Conservation (phyloP, 2,888 invertebrate species). For the Lasioglossum lativentre region DNA sequence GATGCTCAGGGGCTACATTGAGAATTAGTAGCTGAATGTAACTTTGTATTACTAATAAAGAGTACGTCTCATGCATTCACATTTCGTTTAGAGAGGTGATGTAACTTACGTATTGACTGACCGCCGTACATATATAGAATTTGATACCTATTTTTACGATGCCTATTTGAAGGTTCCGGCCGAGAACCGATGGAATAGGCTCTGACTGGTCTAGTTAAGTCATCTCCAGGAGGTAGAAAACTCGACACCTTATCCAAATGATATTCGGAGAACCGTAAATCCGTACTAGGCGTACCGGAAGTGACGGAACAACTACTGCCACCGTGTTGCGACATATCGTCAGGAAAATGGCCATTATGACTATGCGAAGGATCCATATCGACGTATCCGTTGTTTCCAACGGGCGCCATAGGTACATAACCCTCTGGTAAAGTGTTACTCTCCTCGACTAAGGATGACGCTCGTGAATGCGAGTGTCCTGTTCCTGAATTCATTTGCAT, state of each 20-base stretch:
- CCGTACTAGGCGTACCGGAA: slow-evolving; percentile 93
- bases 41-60: not conserved
- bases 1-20: not conserved
- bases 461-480: slow-evolving; percentile 87
- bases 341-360: slow-evolving; percentile 82
- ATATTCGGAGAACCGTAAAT: slow-evolving; percentile 91
- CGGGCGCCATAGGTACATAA: slow-evolving; percentile 90
- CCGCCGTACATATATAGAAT: not conserved
- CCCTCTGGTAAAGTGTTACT: slow-evolving; percentile 84
- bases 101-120: not conserved
- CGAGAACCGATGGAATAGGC: slow-evolving; percentile 95
- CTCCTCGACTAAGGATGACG: slow-evolving; percentile 87
- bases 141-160: slow-evolving; percentile 82
- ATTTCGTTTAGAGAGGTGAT: not conserved
- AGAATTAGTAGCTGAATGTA: not conserved
- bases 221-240: slow-evolving; percentile 88
- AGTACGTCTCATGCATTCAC: not conserved
- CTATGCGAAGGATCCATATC: slow-evolving; percentile 86
- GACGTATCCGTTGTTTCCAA: slow-evolving; percentile 86
- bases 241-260: slow-evolving; percentile 93
- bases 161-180: slow-evolving; percentile 88
- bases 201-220: slow-evolving; percentile 89
- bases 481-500: slow-evolving; percentile 86
- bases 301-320: slow-evolving; percentile 91
- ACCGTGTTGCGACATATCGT: slow-evolving; percentile 86